Base-by-base conservation (phyloP, 2,113 vertebrate species). In the Chaetodon auriga region DNA sequence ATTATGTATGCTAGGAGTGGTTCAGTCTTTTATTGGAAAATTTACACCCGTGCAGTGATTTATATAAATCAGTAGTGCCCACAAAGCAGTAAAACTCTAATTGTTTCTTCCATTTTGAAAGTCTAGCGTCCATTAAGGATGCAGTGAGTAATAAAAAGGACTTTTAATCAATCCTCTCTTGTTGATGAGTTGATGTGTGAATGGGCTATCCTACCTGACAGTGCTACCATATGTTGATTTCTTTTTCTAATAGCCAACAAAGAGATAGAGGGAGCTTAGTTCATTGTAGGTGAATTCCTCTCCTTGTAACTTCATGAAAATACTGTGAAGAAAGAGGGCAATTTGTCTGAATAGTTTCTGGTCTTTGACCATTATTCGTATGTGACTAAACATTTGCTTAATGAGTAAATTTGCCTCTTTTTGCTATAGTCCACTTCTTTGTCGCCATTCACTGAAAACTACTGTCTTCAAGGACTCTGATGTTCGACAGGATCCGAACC, bases 71-170 rank as follows among this genome's bases (percentile, higher is more conserved):
- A 92, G 94, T 88, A 93, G 91, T 94, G 92, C 92, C 94, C 92
- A 94, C 93, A 94, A 94, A 94, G 94, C 94, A 95, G 94, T 96
- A 95, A 95, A 95, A 95, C 92, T 95, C 93, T 93, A 95, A 96
- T 95, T 95, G 94, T 96, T 96, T 95, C 94, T 93, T 95, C 94
- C 94, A 94, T 95, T 95, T 95, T 95, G 92, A 95, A 95, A 94
- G 94, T 95, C 92, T 95, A 87, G 90, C 90, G 86, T 95, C 94
- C 94, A 96, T 95, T 96, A 96, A 95, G 92, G 90, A 95, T 93
- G 93, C 91, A 86, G 94, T 83, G 84, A 88, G 94, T 93, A 94
- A 95, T 95, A 95, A 95, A 95, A 94, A 90, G 91, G 91, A 94
- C 90, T 94, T 95, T 95, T 96, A 96, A 96, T 96, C 95, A 96